These are phyloP conservation scores for Stigmatopora argus DNA, from an alignment of 2,113 vertebrate genomes.

Conservation along the genomic window DNA sequence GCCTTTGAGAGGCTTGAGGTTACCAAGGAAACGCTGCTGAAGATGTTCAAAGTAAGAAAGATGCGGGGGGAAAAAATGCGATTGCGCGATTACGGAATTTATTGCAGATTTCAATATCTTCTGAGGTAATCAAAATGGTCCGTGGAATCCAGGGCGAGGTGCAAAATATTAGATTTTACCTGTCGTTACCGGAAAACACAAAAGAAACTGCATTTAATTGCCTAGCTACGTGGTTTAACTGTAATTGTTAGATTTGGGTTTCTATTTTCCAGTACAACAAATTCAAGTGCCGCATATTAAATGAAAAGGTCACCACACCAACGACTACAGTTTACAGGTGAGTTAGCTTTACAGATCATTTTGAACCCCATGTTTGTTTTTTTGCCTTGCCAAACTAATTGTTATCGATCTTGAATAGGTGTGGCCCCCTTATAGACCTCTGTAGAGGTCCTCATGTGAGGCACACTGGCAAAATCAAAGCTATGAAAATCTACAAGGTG, in stretches of 20 bases:
- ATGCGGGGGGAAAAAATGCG: neutral
- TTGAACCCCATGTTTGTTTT: neutral
- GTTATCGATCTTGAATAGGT: conserved; percentile 63
- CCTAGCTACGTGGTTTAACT: no score
- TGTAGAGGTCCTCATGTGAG: conserved; percentile 94
- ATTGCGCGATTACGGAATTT: no score
- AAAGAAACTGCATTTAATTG: no score
- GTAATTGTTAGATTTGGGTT: no score
- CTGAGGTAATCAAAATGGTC: no score
- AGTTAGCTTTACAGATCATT: neutral
- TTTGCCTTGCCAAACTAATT: neutral
- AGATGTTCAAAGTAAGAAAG: conserved; percentile 90
- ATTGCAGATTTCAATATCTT: no score
- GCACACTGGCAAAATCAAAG: conserved; percentile 94
- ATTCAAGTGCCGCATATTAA: conserved; percentile 96
- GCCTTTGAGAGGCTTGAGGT: conserved; percentile 92
- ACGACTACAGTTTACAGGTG: conserved; percentile 97
- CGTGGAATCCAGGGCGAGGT: no score
- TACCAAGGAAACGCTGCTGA: conserved; percentile 86
- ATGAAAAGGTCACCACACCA: conserved; percentile 92
- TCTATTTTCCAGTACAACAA: conserved; percentile 85
- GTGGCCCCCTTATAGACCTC: conserved; percentile 91
- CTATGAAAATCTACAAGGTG: conserved; percentile 95
- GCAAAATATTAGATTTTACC: no score
- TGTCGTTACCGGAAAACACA: no score